Evolutionary conservation across 2,113 vertebrate genomes (phyloP).

Genomic region (Misgurnus anguillicaudatus): DNA sequence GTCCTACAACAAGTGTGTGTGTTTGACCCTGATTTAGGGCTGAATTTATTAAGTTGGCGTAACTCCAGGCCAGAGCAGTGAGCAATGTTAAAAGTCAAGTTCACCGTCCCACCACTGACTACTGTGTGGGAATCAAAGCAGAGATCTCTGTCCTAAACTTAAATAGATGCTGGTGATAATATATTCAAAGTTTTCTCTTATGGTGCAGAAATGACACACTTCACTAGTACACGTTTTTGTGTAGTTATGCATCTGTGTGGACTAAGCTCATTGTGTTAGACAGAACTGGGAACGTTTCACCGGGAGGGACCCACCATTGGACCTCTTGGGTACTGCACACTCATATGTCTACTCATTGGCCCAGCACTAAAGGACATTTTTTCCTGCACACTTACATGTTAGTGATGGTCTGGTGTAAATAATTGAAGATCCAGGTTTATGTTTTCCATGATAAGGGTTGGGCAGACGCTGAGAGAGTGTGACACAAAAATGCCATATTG

Average conservation of each 20-base stretch:
- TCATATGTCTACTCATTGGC: too few species aligned
- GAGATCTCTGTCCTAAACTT: not conserved
- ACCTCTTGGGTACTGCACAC: too few species aligned
- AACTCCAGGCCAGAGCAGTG: constrained; percentile 33
- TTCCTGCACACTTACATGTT: too few species aligned
- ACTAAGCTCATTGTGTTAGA: too few species aligned
- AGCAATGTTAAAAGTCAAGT: constrained; percentile 19
- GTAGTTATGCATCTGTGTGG: too few species aligned
- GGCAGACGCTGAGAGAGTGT: constrained; percentile 19
- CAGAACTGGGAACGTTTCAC: too few species aligned
- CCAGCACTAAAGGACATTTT: too few species aligned
- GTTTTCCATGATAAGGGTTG: not conserved
- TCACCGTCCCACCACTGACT: constrained; percentile 11
- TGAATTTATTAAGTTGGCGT: constrained; percentile 48
- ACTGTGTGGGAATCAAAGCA: constrained; percentile 46
- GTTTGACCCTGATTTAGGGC: constrained; percentile 45
- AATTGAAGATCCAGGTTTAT: not conserved
- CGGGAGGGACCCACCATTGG: too few species aligned
- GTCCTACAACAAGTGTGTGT: constrained; percentile 34
- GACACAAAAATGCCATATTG: constrained; percentile 16
- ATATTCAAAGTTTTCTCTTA: not conserved
- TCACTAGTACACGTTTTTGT: not conserved
- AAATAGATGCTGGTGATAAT: not conserved
- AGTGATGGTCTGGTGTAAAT: not conserved
- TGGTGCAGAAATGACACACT: not conserved